phyloP scores from a whole-genome alignment of 1,140 invertebrate genomes.

The Carcinoscorpius rotundicauda region DNA sequence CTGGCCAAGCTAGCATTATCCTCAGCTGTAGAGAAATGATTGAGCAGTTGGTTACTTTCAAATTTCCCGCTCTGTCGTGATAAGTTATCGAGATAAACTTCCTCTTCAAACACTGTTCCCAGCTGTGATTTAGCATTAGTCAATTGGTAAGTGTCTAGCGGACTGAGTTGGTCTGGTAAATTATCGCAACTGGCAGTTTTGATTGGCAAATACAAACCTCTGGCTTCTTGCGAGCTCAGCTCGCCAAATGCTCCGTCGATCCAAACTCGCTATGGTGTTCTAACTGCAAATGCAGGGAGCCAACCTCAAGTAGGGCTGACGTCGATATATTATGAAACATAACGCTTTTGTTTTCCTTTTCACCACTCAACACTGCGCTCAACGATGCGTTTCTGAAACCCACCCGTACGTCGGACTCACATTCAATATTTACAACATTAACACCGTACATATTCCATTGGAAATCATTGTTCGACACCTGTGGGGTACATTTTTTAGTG shows the following conservation, averaged over 20 bases:
- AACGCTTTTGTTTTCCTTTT: neutral
- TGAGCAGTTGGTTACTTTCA: constrained; percentile 2
- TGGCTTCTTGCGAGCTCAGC: neutral
- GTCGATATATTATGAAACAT: constrained; percentile 18
- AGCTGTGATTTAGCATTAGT: constrained; percentile 6
- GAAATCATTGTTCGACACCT: too few species aligned
- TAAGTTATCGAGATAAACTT: constrained; percentile 13
- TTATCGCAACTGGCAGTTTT: constrained; percentile 5
- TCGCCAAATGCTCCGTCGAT: constrained; percentile 6
- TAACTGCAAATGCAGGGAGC: neutral
- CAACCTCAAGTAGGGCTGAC: constrained; percentile 14
- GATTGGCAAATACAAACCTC: neutral
- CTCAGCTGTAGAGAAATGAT: constrained; percentile 3
- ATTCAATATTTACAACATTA: too few species aligned
- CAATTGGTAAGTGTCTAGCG: too few species aligned
- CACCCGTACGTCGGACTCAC: too few species aligned
- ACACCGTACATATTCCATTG: too few species aligned
- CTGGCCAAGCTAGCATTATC: constrained; percentile 16
- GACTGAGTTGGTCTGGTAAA: neutral
- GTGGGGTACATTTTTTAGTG: too few species aligned
- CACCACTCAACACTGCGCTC: neutral
- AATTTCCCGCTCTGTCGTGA: neutral
- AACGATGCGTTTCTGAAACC: neutral
- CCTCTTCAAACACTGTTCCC: constrained; percentile 19
- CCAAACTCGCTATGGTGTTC: constrained; percentile 6